These are phyloP conservation scores for Diplolepis rosae DNA, from an alignment of 2,888 invertebrate genomes.

Conservation along the genomic window DNA sequence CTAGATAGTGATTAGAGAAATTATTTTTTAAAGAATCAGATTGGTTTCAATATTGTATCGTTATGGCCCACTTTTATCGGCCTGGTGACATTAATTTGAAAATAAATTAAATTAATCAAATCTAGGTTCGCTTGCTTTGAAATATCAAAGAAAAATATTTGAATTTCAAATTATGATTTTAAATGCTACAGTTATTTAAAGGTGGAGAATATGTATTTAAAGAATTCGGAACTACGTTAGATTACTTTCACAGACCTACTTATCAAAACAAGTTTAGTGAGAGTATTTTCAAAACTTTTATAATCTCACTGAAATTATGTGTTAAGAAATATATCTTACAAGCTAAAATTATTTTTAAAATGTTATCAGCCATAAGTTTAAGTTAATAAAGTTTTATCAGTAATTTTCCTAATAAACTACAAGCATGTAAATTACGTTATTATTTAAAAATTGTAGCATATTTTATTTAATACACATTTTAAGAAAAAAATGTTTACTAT, in stretches of 20 bases:
- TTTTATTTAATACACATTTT: too few species aligned
- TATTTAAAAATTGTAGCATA: too few species aligned
- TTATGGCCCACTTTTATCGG: slow-evolving; percentile 4
- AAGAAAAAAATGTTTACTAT: too few species aligned
- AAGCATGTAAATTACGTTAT: too few species aligned
- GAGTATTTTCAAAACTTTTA: slow-evolving; percentile 1
- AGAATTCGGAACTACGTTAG: neutral
- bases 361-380: too few species aligned
- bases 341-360: too few species aligned
- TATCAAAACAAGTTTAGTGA: neutral
- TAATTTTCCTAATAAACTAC: too few species aligned
- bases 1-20: neutral
- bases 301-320: neutral
- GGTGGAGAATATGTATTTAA: neutral
- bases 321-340: too few species aligned
- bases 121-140: neutral
- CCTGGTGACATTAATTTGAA: neutral
- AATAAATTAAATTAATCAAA: neutral
- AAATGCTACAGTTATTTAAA: neutral
- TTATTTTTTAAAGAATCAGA: neutral
- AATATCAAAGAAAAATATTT: neutral
- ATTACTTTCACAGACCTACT: slow-evolving; percentile 53
- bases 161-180: neutral
- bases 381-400: too few species aligned
- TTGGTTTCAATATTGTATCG: slow-evolving; percentile 13